Conservation (phyloP, 2,888 invertebrate genomes). For the Synanthedon vespiformis region DNA sequence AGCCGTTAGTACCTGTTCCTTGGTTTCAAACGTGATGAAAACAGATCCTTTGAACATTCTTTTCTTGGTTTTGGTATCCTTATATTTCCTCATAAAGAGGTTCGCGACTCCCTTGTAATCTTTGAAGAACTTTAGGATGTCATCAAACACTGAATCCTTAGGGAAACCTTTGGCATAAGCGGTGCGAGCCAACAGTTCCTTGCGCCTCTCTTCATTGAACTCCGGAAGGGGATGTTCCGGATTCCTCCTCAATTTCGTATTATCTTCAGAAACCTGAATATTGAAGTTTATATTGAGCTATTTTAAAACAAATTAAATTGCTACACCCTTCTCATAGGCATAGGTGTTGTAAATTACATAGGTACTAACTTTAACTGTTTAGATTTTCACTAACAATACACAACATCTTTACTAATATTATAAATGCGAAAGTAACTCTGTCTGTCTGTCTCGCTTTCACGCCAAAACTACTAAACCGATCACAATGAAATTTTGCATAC, state of each 20-base stretch:
- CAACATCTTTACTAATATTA: too few relatives aligned
- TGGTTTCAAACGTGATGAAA: slow-evolving; percentile 86
- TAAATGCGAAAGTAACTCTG: too few relatives aligned
- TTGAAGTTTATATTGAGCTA: neutral
- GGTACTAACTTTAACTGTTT: too few relatives aligned
- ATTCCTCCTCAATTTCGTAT: slow-evolving; percentile 79
- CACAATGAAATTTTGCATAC: too few relatives aligned
- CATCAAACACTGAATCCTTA: slow-evolving; percentile 75
- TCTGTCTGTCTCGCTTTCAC: too few relatives aligned
- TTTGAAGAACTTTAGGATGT: slow-evolving; percentile 79
- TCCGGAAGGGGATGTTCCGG: slow-evolving; percentile 84
- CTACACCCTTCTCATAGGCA: too few relatives aligned
- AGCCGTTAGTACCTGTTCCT: slow-evolving; percentile 69
- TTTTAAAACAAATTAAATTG: too few relatives aligned
- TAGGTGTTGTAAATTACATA: too few relatives aligned
- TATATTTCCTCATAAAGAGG: slow-evolving; percentile 72
- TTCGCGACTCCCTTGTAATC: slow-evolving; percentile 77
- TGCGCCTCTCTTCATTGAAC: slow-evolving; percentile 84
- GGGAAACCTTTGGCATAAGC: slow-evolving; percentile 92
- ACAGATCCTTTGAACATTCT: slow-evolving; percentile 91
- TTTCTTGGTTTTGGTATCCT: slow-evolving; percentile 74
- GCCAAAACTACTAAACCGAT: too few relatives aligned
- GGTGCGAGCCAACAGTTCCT: slow-evolving; percentile 80
- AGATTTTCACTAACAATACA: too few relatives aligned
- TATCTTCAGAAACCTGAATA: slow-evolving; percentile 73